phyloP scores from a whole-genome alignment of 2,888 invertebrate species.

The Xestia c-nigrum region DNA sequence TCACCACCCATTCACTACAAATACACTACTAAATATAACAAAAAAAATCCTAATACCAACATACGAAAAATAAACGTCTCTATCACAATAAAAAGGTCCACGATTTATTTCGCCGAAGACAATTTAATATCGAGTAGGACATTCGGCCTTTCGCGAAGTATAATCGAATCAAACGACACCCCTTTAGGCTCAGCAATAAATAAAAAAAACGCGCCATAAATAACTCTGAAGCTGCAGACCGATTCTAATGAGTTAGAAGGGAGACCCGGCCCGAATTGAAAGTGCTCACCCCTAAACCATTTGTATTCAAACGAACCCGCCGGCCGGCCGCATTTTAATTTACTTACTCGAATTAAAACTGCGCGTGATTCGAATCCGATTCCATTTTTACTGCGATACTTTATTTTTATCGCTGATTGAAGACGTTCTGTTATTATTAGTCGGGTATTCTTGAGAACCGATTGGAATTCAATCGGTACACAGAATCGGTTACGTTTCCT shows the following conservation, averaged over 20 bases:
- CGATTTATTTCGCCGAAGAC: constrained; percentile 74
- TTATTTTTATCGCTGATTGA: constrained; percentile 89
- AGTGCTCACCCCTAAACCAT: constrained; percentile 85
- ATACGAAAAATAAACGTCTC: constrained; percentile 61
- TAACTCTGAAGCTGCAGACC: constrained; percentile 77
- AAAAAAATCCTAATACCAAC: constrained; percentile 35
- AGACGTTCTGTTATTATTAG: constrained; percentile 81
- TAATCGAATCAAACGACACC: constrained; percentile 80
- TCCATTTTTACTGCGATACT: constrained; percentile 82
- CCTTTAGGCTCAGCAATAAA: constrained; percentile 79
- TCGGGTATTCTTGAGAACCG: constrained; percentile 67
- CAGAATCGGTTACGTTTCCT: constrained; percentile 69
- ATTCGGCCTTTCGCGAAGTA: constrained; percentile 69
- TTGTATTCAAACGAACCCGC: constrained; percentile 86
- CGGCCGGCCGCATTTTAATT: constrained; percentile 89
- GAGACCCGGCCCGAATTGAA: constrained; percentile 79
- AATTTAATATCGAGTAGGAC: constrained; percentile 73
- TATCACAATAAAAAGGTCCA: constrained; percentile 70
- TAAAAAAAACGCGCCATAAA: constrained; percentile 80
- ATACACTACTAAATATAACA: constrained; percentile 41
- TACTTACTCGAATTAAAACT: constrained; percentile 90
- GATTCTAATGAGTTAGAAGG: constrained; percentile 83
- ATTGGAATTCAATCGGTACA: constrained; percentile 71
- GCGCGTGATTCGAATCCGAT: constrained; percentile 88
- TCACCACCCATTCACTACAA: constrained; percentile 24